These are phyloP conservation scores for Anticlea derivata DNA, from an alignment of 2,888 invertebrate species.

Conservation along the genomic window DNA sequence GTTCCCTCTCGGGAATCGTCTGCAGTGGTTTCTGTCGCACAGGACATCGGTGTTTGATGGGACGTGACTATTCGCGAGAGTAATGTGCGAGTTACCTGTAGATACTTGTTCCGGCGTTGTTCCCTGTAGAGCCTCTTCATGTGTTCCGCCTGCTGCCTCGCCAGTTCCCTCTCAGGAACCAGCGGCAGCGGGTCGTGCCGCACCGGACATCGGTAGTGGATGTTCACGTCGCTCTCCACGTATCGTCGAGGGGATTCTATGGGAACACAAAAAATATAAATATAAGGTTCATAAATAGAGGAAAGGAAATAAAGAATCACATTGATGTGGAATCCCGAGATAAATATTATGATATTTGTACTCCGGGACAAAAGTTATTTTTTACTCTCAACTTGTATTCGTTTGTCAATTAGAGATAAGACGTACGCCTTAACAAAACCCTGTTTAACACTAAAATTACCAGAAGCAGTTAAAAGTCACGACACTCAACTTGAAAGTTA, in stretches of 20 bases:
- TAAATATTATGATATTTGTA: no score
- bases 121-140: conserved; percentile 96
- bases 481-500: neutral
- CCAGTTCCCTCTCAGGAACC: conserved; percentile 94
- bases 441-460: no score
- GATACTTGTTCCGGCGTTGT: conserved; percentile 94
- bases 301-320: no score
- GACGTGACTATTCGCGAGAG: neutral
- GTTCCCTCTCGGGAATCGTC: conserved; percentile 93
- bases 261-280: neutral
- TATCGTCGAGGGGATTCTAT: conserved; percentile 94
- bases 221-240: conserved; percentile 96
- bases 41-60: conserved; percentile 65
- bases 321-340: no score
- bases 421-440: no score
- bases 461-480: neutral
- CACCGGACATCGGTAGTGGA: conserved; percentile 95
- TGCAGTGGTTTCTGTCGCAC: conserved; percentile 94
- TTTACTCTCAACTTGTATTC: neutral
- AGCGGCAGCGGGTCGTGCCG: conserved; percentile 93
- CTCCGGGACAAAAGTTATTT: neutral
- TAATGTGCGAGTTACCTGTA: conserved; percentile 82
- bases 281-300: no score
- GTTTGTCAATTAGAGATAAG: no score
- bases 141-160: conserved; percentile 93